Percentiles rank a stretch among this genome's conserved stretches.
phyloP scores from a whole-genome alignment of 1,140 invertebrate species.

The Panagrolaimus sp. region DNA sequence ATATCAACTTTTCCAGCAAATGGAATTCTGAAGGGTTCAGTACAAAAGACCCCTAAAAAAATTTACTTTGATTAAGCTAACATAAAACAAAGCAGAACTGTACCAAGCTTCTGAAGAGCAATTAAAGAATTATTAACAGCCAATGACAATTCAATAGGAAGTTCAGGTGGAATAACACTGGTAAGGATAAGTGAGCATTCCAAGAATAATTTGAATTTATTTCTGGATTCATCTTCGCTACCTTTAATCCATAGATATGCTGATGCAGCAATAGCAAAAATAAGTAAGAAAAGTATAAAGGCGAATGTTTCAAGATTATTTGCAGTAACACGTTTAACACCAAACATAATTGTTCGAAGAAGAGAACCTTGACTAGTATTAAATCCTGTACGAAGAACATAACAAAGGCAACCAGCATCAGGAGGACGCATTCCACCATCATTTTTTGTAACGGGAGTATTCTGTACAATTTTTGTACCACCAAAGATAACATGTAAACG shows the following conservation, averaged over 20 bases:
- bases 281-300: slow-evolving; percentile 91
- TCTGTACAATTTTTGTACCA: slow-evolving; percentile 93
- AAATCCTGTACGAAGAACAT: slow-evolving; percentile 92
- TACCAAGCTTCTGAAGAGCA: slow-evolving; percentile 74
- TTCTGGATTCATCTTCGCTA: slow-evolving; percentile 70
- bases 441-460: slow-evolving; percentile 65
- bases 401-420: slow-evolving; percentile 94
- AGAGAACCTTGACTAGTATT: slow-evolving; percentile 93
- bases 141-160: slow-evolving; percentile 94
- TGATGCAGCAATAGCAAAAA: slow-evolving; percentile 93
- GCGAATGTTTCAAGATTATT: slow-evolving; percentile 99
- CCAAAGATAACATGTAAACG: slow-evolving; percentile 91
- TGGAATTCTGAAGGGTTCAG: slow-evolving; percentile 97
- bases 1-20: slow-evolving; percentile 99
- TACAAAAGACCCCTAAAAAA: slow-evolving; percentile 77
- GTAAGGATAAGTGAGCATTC: slow-evolving; percentile 98
- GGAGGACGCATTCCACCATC: slow-evolving; percentile 62
- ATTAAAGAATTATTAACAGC: slow-evolving; percentile 96
- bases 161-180: slow-evolving; percentile 93
- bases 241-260: slow-evolving; percentile 96
- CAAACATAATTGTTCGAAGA: slow-evolving; percentile 91
- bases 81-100: no score
- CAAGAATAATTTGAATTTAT: slow-evolving; percentile 90
- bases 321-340: slow-evolving; percentile 96
- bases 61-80: no score